Percentiles rank a stretch among this genome's conserved stretches.
These are phyloP conservation scores for Dicaeum eximium DNA, from an alignment of 2,113 vertebrate species.

Conservation along the genomic window DNA sequence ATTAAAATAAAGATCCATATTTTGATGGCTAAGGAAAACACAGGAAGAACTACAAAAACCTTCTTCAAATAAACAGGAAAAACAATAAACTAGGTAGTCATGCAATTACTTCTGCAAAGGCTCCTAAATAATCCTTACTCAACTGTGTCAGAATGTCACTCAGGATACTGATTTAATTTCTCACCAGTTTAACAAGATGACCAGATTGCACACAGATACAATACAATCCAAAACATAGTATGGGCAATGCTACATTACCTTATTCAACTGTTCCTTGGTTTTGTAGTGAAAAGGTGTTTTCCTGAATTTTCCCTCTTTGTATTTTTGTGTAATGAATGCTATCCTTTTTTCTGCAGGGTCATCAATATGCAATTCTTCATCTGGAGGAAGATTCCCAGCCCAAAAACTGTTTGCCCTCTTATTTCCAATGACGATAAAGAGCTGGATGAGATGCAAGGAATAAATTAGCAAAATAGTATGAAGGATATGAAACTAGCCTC, in stretches of 20 bases:
- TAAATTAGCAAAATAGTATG: background rate
- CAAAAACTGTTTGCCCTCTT: slow-evolving; percentile 91
- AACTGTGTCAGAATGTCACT: background rate
- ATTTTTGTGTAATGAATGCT: slow-evolving; percentile 88
- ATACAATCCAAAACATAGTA: background rate
- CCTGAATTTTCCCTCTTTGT: slow-evolving; percentile 89
- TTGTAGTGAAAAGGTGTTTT: slow-evolving; percentile 68
- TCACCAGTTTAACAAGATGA: background rate
- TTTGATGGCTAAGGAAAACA: background rate
- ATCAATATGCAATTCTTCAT: slow-evolving; percentile 80
- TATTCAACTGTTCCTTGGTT: slow-evolving; percentile 85
- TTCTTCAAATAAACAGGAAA: background rate
- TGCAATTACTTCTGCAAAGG: background rate
- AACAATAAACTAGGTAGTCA: background rate
- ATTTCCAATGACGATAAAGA: slow-evolving; percentile 93
- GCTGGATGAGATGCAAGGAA: slow-evolving; percentile 64
- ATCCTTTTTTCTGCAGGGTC: slow-evolving; percentile 82
- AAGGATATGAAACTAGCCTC: background rate
- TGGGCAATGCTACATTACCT: slow-evolving; percentile 72
- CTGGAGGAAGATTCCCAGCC: slow-evolving; percentile 85
- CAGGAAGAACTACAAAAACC: background rate
- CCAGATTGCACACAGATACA: background rate
- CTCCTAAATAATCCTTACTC: background rate
- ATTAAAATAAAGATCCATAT: background rate
- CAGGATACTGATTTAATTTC: background rate